Evolutionary conservation across 2,797 vertebrate species (phyloP), one percentile per base, ranked within the genome.

Genomic region (Pygocentrus nattereri): DNA sequence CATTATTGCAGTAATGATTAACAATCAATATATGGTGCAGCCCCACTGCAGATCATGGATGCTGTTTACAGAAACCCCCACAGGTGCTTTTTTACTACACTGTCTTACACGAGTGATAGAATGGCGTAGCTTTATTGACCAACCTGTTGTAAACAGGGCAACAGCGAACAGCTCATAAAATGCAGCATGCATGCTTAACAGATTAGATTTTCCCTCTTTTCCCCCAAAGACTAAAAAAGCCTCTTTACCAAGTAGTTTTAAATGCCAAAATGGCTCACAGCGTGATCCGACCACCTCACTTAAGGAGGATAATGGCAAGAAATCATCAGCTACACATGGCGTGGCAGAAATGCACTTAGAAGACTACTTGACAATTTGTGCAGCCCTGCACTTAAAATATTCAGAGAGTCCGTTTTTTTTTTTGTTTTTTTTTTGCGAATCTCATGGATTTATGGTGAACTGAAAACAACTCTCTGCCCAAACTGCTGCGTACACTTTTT

Each of bases 301-400:
- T 31, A 31, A 30, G 61, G 5, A 62, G 15, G 61, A 62, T 62
- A 58, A 58, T 58, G 61, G 6, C 61, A 62, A 27, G 61, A 69
- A 71, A 62, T 50, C 6, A 47, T 12, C 44, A 61, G 44, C 16
- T 23, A 50, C 23, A 27, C 49, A 2, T 23, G 27, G 18, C n/a
- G 58, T 2, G 23, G n/a, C 34, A 41, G 50, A 54, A 76, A 77
- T 68, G 31, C 38, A 31, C 6, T 30, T 25, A n/a, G 0, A 58
- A 70, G 61, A 38, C 30, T 41, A n/a, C 54, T 78, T 78, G 30
- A 18, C 23, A 1, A 58, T 47, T 69, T 69, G 18, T 38, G 23
- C 4, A 27, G 59, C 59, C 16, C 13, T 30, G 56, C 21, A 30
- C 25, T 62, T 13, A 16, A 15, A 30, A 30, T 30, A 62, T 41